phyloP scores from a whole-genome alignment of 1,140 invertebrate species.

The Nilaparvata lugens region DNA sequence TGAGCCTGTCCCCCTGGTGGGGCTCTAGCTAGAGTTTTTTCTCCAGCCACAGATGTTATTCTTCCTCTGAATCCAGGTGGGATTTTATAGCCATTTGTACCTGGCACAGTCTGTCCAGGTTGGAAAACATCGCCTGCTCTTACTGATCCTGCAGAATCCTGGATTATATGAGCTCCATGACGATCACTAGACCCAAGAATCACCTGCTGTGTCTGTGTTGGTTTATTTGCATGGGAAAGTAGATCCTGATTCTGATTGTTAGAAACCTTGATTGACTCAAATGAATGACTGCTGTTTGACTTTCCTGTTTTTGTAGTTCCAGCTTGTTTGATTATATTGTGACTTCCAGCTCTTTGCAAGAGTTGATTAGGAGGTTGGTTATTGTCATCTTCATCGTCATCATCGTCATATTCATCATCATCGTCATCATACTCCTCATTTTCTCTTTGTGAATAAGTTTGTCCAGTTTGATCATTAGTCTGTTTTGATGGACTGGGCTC shows the following conservation, averaged over 20 bases:
- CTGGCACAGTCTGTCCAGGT: slow-evolving; percentile 49
- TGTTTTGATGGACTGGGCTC: not conserved
- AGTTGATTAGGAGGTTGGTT: slow-evolving; percentile 27
- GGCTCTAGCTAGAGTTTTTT: slow-evolving; percentile 44
- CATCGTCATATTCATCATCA: slow-evolving; percentile 42
- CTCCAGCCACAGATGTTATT: slow-evolving; percentile 48
- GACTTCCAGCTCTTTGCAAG: slow-evolving; percentile 6
- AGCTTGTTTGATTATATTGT: slow-evolving; percentile 10
- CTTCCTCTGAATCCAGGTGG: slow-evolving; percentile 55
- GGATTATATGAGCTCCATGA: slow-evolving; percentile 33
- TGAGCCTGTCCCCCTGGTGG: slow-evolving; percentile 47
- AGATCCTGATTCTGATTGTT: not conserved
- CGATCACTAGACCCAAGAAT: slow-evolving; percentile 24
- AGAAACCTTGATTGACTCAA: not conserved
- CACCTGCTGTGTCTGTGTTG: slow-evolving; percentile 30
- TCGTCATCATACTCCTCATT: slow-evolving; percentile 39
- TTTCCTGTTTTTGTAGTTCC: not conserved
- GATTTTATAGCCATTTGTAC: slow-evolving; percentile 51
- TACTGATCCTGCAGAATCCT: slow-evolving; percentile 27
- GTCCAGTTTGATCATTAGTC: not conserved
- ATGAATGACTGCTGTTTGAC: not conserved
- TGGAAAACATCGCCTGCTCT: slow-evolving; percentile 44
- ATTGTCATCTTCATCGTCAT: slow-evolving; percentile 42
- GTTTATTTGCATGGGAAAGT: slow-evolving; percentile 2
- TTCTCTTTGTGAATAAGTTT: not conserved